A percentile compares a stretch with the other conserved stretches of the same genome.
Evolutionary conservation across 2,888 invertebrate genomes (phyloP).

Genomic region (Flexamia atlantica): DNA sequence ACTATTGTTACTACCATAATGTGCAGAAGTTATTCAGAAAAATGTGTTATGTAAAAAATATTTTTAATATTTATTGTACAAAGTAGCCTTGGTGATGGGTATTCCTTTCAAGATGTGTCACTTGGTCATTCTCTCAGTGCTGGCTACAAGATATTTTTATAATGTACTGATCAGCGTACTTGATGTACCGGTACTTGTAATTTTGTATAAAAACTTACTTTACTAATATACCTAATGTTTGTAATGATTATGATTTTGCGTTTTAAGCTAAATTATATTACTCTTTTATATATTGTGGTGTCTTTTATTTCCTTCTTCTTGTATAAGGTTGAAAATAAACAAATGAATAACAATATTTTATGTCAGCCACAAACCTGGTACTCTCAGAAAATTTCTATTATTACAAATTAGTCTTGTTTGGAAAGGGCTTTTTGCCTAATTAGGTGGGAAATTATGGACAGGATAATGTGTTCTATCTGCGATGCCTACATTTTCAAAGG

Average conservation of each 20-base stretch:
- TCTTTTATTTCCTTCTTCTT: slow-evolving; percentile 35
- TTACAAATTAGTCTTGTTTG: too few species aligned
- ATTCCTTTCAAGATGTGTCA: not conserved
- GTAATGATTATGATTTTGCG: slow-evolving; percentile 34
- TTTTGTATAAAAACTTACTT: slow-evolving; percentile 46
- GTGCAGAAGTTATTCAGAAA: slow-evolving; percentile 4
- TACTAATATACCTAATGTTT: slow-evolving; percentile 44
- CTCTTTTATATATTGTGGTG: slow-evolving; percentile 2
- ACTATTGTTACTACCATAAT: not conserved
- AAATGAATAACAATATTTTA: too few species aligned
- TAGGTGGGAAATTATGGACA: too few species aligned
- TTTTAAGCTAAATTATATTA: slow-evolving; percentile 31
- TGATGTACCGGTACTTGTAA: too few species aligned
- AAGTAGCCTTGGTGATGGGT: slow-evolving; percentile 13
- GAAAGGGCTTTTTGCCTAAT: too few species aligned
- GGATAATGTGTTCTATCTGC: too few species aligned
- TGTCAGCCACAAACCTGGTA: too few species aligned
- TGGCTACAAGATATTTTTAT: slow-evolving; percentile 52
- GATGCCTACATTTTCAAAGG: too few species aligned
- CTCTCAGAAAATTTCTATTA: too few species aligned
- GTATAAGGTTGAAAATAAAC: too few species aligned
- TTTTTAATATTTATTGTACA: slow-evolving; percentile 25
- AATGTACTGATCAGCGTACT: slow-evolving; percentile 36
- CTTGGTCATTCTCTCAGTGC: slow-evolving; percentile 11
- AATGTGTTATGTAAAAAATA: slow-evolving; percentile 22